Conservation (phyloP, 2,113 vertebrate genomes). For the Trichechus manatus region DNA sequence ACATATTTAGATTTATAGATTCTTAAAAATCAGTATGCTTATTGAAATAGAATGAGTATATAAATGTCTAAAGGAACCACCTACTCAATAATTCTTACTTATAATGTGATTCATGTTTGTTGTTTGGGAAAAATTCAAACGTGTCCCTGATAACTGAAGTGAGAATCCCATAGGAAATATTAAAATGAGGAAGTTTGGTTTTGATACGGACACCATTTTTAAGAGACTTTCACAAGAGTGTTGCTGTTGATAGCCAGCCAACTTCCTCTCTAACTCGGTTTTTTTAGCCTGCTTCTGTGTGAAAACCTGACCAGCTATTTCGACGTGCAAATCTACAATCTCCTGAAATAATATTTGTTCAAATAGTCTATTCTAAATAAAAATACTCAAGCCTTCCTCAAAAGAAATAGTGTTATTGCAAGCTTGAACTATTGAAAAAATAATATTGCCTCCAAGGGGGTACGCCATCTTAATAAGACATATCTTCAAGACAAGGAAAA, state of each 20-base stretch:
- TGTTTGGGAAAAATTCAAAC: neutral
- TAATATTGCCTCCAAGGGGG: constrained; percentile 85
- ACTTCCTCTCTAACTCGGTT: neutral
- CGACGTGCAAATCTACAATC: constrained; percentile 74
- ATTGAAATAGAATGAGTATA: neutral
- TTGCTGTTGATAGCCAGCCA: neutral
- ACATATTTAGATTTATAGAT: neutral
- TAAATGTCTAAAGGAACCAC: neutral
- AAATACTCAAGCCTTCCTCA: constrained; percentile 78
- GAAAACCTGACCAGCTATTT: constrained; percentile 60
- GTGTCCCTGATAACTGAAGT: neutral
- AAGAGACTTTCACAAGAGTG: neutral
- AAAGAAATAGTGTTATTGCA: constrained; percentile 85
- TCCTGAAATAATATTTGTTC: constrained; percentile 82
- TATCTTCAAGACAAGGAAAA: constrained; percentile 87
- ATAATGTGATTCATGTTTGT: neutral
- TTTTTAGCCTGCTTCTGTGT: neutral
- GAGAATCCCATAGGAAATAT: neutral
- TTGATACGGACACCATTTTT: neutral
- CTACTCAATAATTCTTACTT: neutral
- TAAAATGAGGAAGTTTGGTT: neutral
- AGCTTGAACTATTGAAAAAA: constrained; percentile 81
- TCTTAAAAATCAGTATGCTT: neutral
- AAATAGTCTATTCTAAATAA: constrained; percentile 70
- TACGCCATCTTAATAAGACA: constrained; percentile 87